phyloP scores from a whole-genome alignment of 2,113 vertebrate genomes.

The Oryzias woworae region DNA sequence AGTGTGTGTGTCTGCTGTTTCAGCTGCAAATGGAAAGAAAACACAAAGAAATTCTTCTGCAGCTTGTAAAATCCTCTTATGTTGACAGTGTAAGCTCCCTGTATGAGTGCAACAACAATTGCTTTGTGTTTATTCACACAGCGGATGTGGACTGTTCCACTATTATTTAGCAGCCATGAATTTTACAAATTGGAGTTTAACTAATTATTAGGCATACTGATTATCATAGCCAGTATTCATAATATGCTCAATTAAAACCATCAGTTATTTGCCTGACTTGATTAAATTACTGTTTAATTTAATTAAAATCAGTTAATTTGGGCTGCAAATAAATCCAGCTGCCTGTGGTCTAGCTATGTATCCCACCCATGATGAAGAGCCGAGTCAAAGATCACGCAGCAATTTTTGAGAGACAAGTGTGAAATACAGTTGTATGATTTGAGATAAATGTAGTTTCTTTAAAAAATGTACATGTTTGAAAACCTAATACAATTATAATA shows the following conservation, averaged over 20 bases:
- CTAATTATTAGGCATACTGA: constrained; percentile 10
- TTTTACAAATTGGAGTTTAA: constrained; percentile 16
- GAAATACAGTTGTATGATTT: no score
- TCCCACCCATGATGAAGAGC: neutral
- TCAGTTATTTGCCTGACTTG: constrained; percentile 6
- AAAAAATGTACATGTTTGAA: neutral
- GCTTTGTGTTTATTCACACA: constrained; percentile 31
- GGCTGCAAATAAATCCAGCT: neutral
- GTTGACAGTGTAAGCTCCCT: constrained; percentile 57
- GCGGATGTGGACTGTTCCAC: constrained; percentile 34
- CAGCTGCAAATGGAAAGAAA: constrained; percentile 48
- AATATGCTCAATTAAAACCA: constrained; percentile 2
- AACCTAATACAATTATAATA: neutral
- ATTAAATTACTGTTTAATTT: constrained; percentile 20
- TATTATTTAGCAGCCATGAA: constrained; percentile 31
- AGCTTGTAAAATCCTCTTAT: constrained; percentile 45
- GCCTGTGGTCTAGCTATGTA: neutral
- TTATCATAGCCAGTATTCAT: constrained; percentile 14
- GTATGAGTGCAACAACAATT: constrained; percentile 44
- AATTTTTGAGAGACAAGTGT: neutral
- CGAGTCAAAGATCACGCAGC: neutral
- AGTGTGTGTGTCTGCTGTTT: constrained; percentile 53
- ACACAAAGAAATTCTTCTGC: constrained; percentile 47
- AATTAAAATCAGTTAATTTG: constrained; percentile 2
- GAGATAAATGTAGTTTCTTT: no score